These are phyloP conservation scores for Macrosoma leucophasiata DNA, from an alignment of 2,888 invertebrate genomes.

Conservation along the genomic window DNA sequence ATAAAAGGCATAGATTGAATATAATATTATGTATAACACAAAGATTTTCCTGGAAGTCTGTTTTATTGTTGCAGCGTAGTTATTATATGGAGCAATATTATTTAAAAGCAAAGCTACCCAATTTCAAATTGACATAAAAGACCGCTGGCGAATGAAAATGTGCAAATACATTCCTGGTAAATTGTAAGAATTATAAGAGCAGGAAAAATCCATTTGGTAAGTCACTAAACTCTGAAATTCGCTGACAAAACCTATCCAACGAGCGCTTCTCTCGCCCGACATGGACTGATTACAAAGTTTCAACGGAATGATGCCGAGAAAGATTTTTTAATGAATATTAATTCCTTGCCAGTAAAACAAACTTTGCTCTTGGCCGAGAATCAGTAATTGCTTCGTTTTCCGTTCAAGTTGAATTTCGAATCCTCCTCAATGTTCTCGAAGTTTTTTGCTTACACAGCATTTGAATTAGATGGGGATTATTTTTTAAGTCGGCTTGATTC, in stretches of 20 bases:
- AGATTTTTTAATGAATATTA: conserved; percentile 75
- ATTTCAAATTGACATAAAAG: conserved; percentile 31
- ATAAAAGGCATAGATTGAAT: too few relatives aligned
- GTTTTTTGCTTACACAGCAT: conserved; percentile 26
- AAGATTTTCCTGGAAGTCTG: too few relatives aligned
- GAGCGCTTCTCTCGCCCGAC: conserved; percentile 31
- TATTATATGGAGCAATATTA: conserved; percentile 32
- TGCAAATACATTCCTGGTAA: conserved; percentile 32
- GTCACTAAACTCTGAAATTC: conserved; percentile 54
- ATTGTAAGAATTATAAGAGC: conserved; percentile 47
- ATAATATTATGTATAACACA: too few relatives aligned
- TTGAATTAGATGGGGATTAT: too few relatives aligned
- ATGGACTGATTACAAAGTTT: conserved; percentile 68
- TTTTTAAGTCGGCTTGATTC: too few relatives aligned
- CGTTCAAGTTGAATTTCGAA: conserved; percentile 49
- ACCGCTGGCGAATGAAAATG: conserved; percentile 32
- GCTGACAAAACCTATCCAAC: conserved; percentile 48
- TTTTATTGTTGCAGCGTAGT: too few relatives aligned
- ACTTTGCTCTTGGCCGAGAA: conserved; percentile 59
- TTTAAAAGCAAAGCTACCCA: conserved; percentile 10
- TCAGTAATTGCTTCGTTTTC: conserved; percentile 65
- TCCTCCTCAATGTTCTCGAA: conserved; percentile 43
- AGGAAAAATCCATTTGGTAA: conserved; percentile 55
- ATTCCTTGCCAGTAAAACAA: conserved; percentile 68
- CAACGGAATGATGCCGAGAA: conserved; percentile 61